phyloP scores from a whole-genome alignment of 1,140 invertebrate genomes.

The Halyomorpha halys region DNA sequence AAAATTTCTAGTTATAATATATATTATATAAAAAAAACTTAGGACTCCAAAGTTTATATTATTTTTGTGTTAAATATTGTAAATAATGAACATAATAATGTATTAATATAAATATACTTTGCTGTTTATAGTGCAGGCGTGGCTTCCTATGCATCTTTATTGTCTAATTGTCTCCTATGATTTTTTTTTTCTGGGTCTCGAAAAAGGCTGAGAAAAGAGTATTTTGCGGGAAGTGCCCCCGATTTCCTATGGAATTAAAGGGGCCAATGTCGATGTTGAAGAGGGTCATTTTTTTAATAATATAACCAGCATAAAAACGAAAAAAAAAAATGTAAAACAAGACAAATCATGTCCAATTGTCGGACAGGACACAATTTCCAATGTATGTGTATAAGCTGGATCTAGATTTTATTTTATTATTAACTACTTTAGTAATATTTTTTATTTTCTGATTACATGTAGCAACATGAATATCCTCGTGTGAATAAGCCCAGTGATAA shows the following conservation, averaged over 20 bases:
- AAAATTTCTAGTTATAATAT: constrained; percentile 8
- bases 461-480: constrained; percentile 19
- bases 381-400: constrained; percentile 23
- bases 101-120: constrained; percentile 3
- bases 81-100: constrained; percentile 11
- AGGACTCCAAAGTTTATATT: constrained; percentile 12
- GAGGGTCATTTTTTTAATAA: background rate
- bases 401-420: constrained; percentile 27
- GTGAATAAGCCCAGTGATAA: constrained; percentile 27
- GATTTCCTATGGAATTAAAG: constrained; percentile 8
- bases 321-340: constrained; percentile 4
- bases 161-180: constrained; percentile 24
- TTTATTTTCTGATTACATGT: constrained; percentile 25
- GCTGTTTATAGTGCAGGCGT: constrained; percentile 19
- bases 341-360: constrained; percentile 9
- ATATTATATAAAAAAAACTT: constrained; percentile 12
- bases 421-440: constrained; percentile 22
- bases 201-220: constrained; percentile 19
- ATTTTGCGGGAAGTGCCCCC: constrained; percentile 7
- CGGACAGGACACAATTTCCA: constrained; percentile 9
- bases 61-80: constrained; percentile 12
- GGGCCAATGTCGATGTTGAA: background rate
- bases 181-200: constrained; percentile 21
- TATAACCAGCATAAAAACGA: background rate
- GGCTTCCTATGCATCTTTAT: constrained; percentile 29